Percentiles rank a stretch among this genome's conserved stretches.
Evolutionary conservation across 2,888 invertebrate species (phyloP).

Genomic region (Epirrhoe alternata): DNA sequence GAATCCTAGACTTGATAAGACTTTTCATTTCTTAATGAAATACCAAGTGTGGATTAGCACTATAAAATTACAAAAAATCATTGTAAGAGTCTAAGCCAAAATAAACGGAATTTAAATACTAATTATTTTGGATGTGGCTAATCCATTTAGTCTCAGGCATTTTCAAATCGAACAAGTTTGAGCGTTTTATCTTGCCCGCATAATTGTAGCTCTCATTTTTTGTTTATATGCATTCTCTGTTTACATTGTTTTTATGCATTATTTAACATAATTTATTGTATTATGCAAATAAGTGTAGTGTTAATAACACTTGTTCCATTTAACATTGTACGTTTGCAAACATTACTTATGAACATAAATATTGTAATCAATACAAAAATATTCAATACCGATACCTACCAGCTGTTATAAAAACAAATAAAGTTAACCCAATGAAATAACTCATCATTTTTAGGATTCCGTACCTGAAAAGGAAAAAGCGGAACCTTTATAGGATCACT

Average conservation of each 20-base stretch:
- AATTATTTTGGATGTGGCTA: conserved; percentile 28
- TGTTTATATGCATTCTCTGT: conserved; percentile 22
- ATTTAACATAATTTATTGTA: conserved; percentile 17
- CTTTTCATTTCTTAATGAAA: no score
- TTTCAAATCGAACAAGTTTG: conserved; percentile 29
- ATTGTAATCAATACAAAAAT: not conserved
- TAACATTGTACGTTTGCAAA: not conserved
- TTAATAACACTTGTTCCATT: conserved; percentile 14
- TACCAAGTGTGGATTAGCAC: no score
- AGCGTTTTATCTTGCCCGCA: conserved; percentile 21
- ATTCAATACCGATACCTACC: no score
- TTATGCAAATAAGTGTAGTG: conserved; percentile 2
- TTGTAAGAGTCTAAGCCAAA: conserved; percentile 23
- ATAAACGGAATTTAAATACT: conserved; percentile 25
- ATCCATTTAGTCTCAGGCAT: conserved; percentile 24
- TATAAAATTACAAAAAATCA: conserved; percentile 23
- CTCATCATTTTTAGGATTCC: not conserved
- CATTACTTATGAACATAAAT: not conserved
- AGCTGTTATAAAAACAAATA: not conserved
- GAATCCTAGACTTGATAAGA: no score
- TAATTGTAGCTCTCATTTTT: conserved; percentile 12
- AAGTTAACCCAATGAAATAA: not conserved
- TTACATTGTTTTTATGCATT: conserved; percentile 15
- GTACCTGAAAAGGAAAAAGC: no score
- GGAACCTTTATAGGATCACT: no score